These are phyloP conservation scores for Hypomecis punctinalis DNA, from an alignment of 2,888 invertebrate species.

Conservation along the genomic window DNA sequence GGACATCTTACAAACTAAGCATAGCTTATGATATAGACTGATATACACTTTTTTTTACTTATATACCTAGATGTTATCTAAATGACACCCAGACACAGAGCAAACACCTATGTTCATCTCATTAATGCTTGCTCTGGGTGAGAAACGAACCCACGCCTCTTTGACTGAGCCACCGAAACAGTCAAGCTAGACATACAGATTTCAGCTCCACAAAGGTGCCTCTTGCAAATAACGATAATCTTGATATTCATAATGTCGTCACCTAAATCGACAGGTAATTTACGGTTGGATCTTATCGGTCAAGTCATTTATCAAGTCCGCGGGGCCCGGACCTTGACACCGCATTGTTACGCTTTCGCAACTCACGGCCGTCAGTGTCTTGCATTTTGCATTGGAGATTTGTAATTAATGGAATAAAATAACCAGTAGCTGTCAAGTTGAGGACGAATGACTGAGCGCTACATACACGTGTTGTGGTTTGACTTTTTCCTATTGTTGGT, in stretches of 20 bases:
- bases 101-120: no score
- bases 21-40: no score
- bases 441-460: not conserved
- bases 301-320: slow-evolving; percentile 39
- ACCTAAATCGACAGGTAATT: slow-evolving; percentile 33
- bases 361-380: slow-evolving; percentile 63
- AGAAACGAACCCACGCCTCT: no score
- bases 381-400: slow-evolving; percentile 56
- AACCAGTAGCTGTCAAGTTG: not conserved
- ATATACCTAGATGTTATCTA: no score
- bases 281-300: slow-evolving; percentile 35
- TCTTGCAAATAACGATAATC: slow-evolving; percentile 20
- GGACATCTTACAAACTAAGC: no score
- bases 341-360: slow-evolving; percentile 65
- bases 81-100: no score
- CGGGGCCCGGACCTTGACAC: slow-evolving; percentile 67
- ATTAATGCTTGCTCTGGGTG: no score
- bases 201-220: not conserved
- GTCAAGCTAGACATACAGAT: no score
- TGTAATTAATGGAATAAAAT: slow-evolving; percentile 47
- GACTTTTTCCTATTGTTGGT: no score
- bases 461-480: no score
- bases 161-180: no score
- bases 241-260: slow-evolving; percentile 31
- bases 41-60: no score